These are phyloP conservation scores for Allygus modestus DNA, from an alignment of 2,888 invertebrate species.

Conservation along the genomic window DNA sequence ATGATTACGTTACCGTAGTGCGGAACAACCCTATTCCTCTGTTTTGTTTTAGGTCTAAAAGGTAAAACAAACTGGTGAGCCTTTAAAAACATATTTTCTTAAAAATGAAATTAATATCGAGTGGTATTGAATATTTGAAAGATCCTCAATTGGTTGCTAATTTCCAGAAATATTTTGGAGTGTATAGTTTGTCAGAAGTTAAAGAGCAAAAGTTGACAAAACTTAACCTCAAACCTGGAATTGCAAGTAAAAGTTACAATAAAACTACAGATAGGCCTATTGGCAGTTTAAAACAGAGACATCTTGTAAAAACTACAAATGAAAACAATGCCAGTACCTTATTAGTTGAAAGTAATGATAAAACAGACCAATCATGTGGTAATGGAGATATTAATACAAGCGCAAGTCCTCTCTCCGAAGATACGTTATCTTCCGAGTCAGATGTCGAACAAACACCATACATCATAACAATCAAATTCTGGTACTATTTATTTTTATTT, in stretches of 20 bases:
- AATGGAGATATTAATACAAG: constrained; percentile 72
- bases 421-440: constrained; percentile 75
- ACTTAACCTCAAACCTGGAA: constrained; percentile 20
- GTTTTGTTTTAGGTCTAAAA: too few relatives aligned
- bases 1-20: too few relatives aligned
- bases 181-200: constrained; percentile 76
- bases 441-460: constrained; percentile 75
- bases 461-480: constrained; percentile 83
- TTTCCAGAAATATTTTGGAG: constrained; percentile 89
- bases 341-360: constrained; percentile 50
- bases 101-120: background rate
- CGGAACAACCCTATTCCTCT: too few relatives aligned
- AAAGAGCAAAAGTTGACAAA: constrained; percentile 70
- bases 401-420: constrained; percentile 75
- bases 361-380: constrained; percentile 5
- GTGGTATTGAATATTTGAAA: constrained; percentile 82
- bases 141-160: constrained; percentile 86
- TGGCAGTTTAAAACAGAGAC: constrained; percentile 62
- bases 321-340: constrained; percentile 35
- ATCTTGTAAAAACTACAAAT: constrained; percentile 62
- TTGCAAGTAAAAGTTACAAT: background rate
- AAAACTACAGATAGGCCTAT: too few relatives aligned
- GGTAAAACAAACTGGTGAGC: too few relatives aligned
- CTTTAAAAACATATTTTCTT: too few relatives aligned
- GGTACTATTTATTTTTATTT: constrained; percentile 90